Base-by-base conservation (phyloP, 2,113 vertebrate species). In the Crotalus horridus region DNA sequence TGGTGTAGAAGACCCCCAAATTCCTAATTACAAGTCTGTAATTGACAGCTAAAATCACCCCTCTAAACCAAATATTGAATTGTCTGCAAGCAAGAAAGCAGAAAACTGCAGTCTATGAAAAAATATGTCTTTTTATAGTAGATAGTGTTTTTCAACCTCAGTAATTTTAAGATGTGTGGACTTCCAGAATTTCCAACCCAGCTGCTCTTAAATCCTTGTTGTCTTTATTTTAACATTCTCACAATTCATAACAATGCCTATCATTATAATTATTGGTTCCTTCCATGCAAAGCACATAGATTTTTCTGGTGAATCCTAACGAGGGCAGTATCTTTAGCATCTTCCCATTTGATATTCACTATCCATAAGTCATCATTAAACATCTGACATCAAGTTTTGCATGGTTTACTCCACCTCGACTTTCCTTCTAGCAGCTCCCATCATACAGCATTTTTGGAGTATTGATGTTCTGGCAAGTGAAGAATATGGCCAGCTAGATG, bases 281-380 rank as follows among this genome's bases (percentile, higher is more conserved):
- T n/a, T n/a, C 15, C 12, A 15, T 3, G 4, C 29, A n/a, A 69
- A 69, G 29, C 12, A n/a, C 64, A n/a, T n/a, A 33, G 64, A 29
- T n/a, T 69, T 29, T 69, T 69, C 29, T 29, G n/a, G 6, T 69
- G 29, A 69, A 69, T 33, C 29, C 4, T 33, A 69, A 15, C 64
- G 0, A 13, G 29, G 15, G 3, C 0, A 0, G 5, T 11, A 69
- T 69, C 12, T 33, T n/a, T 1, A 1, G 61, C 12, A 69, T 69
- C 12, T n/a, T 69, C 29, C 29, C 12, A n/a, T 69, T n/a, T n/a
- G 61, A 69, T 69, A 29, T 69, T 69, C 64, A 69, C 4, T 69
- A 69, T 69, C 4, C 15, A 13, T 6, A 33, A 69, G 12, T 69
- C 29, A 69, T n/a, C 2, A n/a, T 69, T 69, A n/a, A 69, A 69